Evolutionary conservation across 2,113 vertebrate species (phyloP).

Genomic region (Myrmophylax atrothorax): DNA sequence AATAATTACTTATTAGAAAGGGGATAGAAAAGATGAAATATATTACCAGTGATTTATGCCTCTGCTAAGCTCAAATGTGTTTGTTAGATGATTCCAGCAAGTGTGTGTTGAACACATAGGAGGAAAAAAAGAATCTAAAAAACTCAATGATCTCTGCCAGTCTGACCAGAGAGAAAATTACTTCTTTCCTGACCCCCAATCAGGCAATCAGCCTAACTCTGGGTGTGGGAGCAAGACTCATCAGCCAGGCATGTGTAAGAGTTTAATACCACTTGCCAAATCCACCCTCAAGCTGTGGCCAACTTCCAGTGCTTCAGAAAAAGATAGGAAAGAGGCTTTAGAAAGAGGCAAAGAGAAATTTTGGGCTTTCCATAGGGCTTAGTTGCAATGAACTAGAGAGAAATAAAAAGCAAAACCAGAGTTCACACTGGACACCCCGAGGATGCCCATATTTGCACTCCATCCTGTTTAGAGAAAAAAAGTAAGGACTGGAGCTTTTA

Average conservation of each 20-base stretch:
- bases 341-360: background rate
- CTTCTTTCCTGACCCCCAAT: background rate
- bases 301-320: background rate
- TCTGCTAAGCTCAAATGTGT: background rate
- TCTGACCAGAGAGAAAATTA: background rate
- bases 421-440: background rate
- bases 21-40: background rate
- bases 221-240: slow-evolving; percentile 19
- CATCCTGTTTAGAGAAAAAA: background rate
- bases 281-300: background rate
- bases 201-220: background rate
- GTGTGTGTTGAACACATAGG: background rate
- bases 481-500: background rate
- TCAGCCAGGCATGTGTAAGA: background rate
- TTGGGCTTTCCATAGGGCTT: background rate
- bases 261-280: background rate
- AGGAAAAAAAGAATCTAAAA: background rate
- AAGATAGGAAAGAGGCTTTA: background rate
- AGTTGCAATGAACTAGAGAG: background rate
- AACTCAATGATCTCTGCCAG: background rate
- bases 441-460: background rate
- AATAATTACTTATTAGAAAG: background rate
- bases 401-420: background rate
- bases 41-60: background rate
- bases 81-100: background rate